Conservation (phyloP, 53 echinoderm and acorn worm species). For the Holothuria leucospilota region DNA sequence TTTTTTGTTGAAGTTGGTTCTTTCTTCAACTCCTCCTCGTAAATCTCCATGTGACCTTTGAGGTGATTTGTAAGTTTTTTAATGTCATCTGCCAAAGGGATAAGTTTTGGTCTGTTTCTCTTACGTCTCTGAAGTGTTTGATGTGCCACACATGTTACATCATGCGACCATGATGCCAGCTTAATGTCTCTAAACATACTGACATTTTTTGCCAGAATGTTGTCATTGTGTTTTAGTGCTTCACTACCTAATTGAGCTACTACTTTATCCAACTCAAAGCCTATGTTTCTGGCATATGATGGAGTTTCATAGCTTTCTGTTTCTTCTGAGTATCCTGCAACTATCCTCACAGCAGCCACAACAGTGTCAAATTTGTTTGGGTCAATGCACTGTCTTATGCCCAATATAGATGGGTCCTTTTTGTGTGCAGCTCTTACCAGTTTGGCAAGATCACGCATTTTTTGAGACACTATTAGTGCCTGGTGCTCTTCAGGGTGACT, state of each 20-base stretch:
- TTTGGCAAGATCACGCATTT: slow-evolving; percentile 45
- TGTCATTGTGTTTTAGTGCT: slow-evolving; percentile 22
- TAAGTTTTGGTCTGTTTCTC: too few relatives aligned
- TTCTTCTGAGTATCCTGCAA: background rate
- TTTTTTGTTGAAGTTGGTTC: slow-evolving; percentile 34
- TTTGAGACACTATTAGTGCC: slow-evolving; percentile 15
- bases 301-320: too few relatives aligned
- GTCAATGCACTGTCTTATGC: background rate
- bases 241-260: background rate
- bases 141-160: too few relatives aligned
- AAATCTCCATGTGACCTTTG: background rate
- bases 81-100: too few relatives aligned
- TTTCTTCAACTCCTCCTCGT: slow-evolving; percentile 14
- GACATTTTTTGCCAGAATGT: background rate
- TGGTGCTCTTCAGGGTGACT: slow-evolving; percentile 55
- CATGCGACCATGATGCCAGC: too few relatives aligned
- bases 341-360: slow-evolving; percentile 30
- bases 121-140: too few relatives aligned
- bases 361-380: background rate
- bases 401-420: slow-evolving; percentile 29
- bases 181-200: too few relatives aligned
- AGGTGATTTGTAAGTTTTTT: slow-evolving; percentile 10
- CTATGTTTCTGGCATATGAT: too few relatives aligned
- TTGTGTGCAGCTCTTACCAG: slow-evolving; percentile 1
- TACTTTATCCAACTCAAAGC: too few relatives aligned